Conservation (phyloP, 2,888 invertebrate genomes). For the Fissipunctia ypsillon region DNA sequence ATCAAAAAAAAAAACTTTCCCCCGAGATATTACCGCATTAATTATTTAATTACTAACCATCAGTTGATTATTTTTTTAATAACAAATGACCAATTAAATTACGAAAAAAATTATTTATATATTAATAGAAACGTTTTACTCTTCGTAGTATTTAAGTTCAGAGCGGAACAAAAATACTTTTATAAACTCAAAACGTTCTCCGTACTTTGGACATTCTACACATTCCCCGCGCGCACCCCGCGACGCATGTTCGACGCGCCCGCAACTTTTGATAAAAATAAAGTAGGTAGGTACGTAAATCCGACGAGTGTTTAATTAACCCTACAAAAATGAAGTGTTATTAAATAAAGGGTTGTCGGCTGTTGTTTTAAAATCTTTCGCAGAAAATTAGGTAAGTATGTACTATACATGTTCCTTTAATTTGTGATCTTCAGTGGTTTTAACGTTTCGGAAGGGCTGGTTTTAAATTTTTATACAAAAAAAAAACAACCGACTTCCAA, state of each 20-base stretch:
- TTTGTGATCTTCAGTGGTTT: not conserved
- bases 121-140: not conserved
- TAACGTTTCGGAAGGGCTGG: not conserved
- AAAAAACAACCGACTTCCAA: no score
- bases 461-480: no score
- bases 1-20: not conserved
- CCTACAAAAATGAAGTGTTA: constrained; percentile 54
- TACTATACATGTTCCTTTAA: not conserved
- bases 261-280: constrained; percentile 48
- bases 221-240: not conserved
- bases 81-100: no score
- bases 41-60: not conserved
- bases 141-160: not conserved
- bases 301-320: constrained; percentile 61
- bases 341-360: constrained; percentile 49
- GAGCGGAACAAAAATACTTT: not conserved
- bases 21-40: not conserved
- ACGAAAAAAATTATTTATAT: not conserved
- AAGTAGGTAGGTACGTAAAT: constrained; percentile 40
- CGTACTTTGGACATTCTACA: not conserved
- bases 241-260: not conserved
- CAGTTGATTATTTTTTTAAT: not conserved
- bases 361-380: constrained; percentile 24
- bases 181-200: not conserved
- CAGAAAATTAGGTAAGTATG: not conserved